Percentiles rank a stretch among this genome's conserved stretches.
Conservation (phyloP, 2,113 vertebrate genomes). For the Xerus inauris region DNA sequence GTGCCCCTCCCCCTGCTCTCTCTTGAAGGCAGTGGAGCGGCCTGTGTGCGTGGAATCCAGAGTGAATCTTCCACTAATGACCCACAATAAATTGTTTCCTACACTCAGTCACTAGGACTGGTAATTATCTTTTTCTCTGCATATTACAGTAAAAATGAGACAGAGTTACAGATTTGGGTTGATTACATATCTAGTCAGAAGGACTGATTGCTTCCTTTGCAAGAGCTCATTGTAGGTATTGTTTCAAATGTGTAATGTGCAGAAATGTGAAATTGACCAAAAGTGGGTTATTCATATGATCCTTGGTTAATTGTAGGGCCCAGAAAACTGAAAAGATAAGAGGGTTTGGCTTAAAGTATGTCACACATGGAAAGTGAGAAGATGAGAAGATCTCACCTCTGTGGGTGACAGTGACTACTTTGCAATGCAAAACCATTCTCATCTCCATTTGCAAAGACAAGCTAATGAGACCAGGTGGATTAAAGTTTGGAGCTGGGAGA, state of each 20-base stretch:
- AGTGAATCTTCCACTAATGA: not conserved
- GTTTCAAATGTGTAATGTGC: not conserved
- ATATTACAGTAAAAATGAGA: not conserved
- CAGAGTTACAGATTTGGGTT: not conserved
- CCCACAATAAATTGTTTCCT: slow-evolving; percentile 28
- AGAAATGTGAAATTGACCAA: not conserved
- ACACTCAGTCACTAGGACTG: not conserved
- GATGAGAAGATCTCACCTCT: not conserved
- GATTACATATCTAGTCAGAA: not conserved
- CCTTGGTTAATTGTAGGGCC: not conserved
- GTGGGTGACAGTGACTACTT: not conserved
- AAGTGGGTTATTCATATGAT: not conserved
- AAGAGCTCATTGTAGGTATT: not conserved
- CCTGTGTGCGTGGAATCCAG: not conserved
- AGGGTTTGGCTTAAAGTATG: not conserved
- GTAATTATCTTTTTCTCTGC: slow-evolving; percentile 35
- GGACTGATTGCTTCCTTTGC: not conserved
- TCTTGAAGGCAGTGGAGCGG: not conserved
- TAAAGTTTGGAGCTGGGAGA: slow-evolving; percentile 4
- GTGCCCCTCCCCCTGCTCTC: not conserved
- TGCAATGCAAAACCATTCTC: slow-evolving; percentile 57
- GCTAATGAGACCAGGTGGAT: slow-evolving; percentile 18
- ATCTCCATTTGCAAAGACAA: not conserved
- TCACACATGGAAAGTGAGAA: not conserved
- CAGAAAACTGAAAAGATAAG: not conserved